Conservation (phyloP, 2,888 invertebrate species). For the Fragum whitleyi region DNA sequence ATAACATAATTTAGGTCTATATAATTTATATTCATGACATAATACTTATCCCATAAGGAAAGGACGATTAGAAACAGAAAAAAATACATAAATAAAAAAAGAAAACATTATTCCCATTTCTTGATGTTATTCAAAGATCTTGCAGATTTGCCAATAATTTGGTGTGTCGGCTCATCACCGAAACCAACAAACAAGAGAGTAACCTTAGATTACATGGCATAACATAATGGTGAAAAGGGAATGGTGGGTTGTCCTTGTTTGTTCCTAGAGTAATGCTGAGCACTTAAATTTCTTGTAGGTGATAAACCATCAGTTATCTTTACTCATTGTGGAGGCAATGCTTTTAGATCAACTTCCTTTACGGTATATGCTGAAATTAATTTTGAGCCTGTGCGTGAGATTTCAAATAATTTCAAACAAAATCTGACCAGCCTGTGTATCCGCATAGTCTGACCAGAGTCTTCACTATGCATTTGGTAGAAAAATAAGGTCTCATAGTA, state of each 20-base stretch:
- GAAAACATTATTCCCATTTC: too few relatives aligned
- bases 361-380: neutral
- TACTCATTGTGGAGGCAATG: slow-evolving; percentile 38
- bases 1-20: too few relatives aligned
- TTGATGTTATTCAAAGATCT: neutral
- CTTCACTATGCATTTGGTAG: too few relatives aligned
- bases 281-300: neutral
- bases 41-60: too few relatives aligned
- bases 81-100: too few relatives aligned
- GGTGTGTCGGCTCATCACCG: slow-evolving; percentile 14
- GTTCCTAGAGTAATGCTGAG: neutral
- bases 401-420: too few relatives aligned
- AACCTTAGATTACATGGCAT: neutral
- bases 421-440: too few relatives aligned
- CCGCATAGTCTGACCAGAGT: too few relatives aligned
- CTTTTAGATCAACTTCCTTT: neutral
- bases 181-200: neutral
- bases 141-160: neutral
- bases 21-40: neutral
- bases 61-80: too few relatives aligned
- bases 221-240: slow-evolving; percentile 28
- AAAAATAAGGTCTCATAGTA: too few relatives aligned
- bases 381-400: too few relatives aligned
- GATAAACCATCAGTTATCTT: neutral
- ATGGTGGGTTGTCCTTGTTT: slow-evolving; percentile 10